Conservation (phyloP, 2,797 vertebrate genomes). For the Tenualosa thibaudeaui region DNA sequence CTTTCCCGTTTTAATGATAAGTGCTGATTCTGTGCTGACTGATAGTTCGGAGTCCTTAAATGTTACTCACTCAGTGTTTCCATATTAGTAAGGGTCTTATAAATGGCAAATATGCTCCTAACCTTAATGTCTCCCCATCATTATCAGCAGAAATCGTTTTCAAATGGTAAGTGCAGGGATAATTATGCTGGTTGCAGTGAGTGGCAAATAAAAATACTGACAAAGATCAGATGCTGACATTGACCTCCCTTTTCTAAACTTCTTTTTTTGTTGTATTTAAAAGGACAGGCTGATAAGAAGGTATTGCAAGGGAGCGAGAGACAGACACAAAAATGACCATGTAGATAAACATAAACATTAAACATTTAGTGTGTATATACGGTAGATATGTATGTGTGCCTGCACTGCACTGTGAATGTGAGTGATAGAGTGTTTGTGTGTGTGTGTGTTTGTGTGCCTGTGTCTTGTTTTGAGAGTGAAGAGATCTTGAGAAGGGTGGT, state of each 20-base stretch:
- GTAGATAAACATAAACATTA: not conserved
- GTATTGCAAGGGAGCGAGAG: constrained; percentile 8
- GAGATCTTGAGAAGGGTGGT: not conserved
- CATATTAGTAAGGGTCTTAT: not conserved
- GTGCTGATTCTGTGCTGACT: not conserved
- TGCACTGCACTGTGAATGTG: constrained; percentile 6
- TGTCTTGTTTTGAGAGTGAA: not conserved
- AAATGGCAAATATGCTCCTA: not conserved
- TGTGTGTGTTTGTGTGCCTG: not conserved
- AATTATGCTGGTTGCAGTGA: not conserved
- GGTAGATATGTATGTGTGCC: not conserved
- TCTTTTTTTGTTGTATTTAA: not conserved
- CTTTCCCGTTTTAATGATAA: not conserved
- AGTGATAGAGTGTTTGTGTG: not conserved
- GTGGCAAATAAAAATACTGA: not conserved
- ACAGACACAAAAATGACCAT: not conserved
- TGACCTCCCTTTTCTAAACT: not conserved
- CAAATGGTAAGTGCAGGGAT: not conserved
- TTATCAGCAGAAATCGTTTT: constrained; percentile 8
- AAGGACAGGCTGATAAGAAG: not conserved
- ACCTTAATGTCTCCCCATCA: not conserved
- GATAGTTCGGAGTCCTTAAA: not conserved
- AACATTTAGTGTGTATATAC: not conserved
- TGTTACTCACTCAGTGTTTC: not conserved
- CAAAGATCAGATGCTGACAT: not conserved